Evolutionary conservation across 2,113 vertebrate genomes (phyloP).

Genomic region (Acanthochromis polyacanthus): DNA sequence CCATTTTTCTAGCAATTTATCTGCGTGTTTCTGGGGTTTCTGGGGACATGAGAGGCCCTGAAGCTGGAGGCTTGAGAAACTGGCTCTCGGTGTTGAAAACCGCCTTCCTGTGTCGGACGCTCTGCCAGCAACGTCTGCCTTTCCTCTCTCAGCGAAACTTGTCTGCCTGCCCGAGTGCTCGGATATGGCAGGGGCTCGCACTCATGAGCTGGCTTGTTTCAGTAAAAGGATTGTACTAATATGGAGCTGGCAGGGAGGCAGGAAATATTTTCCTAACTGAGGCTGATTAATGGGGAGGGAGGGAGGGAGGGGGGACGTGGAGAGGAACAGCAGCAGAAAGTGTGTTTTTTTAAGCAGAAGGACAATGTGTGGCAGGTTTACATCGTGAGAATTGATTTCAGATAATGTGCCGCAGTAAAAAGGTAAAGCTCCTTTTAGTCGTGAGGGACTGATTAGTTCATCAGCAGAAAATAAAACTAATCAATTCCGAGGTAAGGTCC

Average conservation of each 20-base stretch:
- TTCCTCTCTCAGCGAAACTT: constrained; percentile 46
- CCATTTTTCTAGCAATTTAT: constrained; percentile 34
- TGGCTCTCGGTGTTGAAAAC: constrained; percentile 63
- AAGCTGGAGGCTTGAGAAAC: constrained; percentile 62
- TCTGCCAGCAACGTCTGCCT: constrained; percentile 67
- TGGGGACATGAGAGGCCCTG: constrained; percentile 49
- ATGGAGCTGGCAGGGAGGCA: constrained; percentile 76
- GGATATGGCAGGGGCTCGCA: constrained; percentile 45
- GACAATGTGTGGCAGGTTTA: constrained; percentile 17
- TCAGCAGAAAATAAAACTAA: too few relatives aligned
- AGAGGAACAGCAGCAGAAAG: constrained; percentile 11
- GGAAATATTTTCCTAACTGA: constrained; percentile 79
- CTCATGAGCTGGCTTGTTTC: constrained; percentile 64
- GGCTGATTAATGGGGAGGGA: constrained; percentile 60
- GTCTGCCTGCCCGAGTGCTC: constrained; percentile 42
- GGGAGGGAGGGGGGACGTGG: constrained; percentile 2
- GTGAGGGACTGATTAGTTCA: too few relatives aligned
- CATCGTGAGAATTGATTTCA: neutral
- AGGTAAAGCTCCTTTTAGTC: neutral
- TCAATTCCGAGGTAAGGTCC: too few relatives aligned
- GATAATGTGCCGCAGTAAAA: neutral
- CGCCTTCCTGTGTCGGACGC: constrained; percentile 66
- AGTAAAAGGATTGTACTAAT: constrained; percentile 77
- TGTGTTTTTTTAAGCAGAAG: constrained; percentile 11
- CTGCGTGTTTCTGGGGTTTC: constrained; percentile 38